These are phyloP conservation scores for Macrosoma leucophasiata DNA, from an alignment of 2,888 invertebrate genomes.

Conservation along the genomic window DNA sequence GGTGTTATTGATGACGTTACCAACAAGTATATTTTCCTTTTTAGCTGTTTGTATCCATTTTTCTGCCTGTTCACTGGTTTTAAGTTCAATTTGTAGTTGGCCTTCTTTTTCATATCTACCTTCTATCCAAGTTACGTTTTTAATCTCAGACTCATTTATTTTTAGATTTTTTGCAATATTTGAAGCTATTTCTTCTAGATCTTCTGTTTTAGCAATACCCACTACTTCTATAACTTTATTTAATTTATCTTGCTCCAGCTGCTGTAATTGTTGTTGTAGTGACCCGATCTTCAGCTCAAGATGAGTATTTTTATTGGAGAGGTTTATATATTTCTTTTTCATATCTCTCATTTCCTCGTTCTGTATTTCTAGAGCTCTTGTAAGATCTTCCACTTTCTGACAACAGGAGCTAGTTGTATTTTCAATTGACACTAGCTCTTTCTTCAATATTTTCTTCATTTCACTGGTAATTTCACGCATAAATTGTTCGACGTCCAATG, in stretches of 20 bases:
- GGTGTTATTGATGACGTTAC: background rate
- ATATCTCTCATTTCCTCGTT: background rate
- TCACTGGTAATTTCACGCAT: no score
- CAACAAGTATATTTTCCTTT: background rate
- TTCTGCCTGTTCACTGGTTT: background rate
- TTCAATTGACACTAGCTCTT: background rate
- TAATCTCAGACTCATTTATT: background rate
- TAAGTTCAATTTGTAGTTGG: background rate
- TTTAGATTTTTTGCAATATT: background rate
- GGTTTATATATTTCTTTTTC: constrained; percentile 3
- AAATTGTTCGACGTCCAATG: no score
- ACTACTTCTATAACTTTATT: constrained; percentile 4
- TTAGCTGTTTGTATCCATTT: constrained; percentile 6
- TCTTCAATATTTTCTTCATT: constrained; percentile 5
- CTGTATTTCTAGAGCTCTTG: background rate
- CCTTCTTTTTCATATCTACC: constrained; percentile 4
- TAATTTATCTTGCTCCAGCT: constrained; percentile 8
- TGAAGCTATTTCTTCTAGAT: background rate
- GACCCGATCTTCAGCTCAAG: constrained; percentile 4
- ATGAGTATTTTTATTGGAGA: no score
- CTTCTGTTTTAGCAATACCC: constrained; percentile 3
- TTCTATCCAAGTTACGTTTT: background rate
- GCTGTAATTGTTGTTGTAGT: constrained; percentile 3
- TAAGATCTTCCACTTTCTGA: background rate
- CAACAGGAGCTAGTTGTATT: background rate